phyloP scores from a whole-genome alignment of 2,797 vertebrate species.

The Pipistrellus pygmaeus region DNA sequence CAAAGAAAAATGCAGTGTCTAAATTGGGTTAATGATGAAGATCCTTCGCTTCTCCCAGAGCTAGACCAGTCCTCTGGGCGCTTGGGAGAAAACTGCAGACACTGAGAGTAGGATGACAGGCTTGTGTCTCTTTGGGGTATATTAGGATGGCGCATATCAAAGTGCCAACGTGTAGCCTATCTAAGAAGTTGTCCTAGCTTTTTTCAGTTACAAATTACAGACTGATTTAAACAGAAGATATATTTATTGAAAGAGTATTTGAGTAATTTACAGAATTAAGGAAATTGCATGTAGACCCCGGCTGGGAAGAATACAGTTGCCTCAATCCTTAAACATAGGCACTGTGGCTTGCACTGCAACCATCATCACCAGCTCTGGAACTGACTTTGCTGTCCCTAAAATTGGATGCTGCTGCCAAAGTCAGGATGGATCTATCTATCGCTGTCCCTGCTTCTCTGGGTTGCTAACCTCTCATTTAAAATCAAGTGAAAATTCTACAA shows the following conservation, averaged over 20 bases:
- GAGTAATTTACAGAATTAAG: neutral
- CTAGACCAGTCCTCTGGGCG: neutral
- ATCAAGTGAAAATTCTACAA: neutral
- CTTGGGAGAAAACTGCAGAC: neutral
- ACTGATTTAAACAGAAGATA: neutral
- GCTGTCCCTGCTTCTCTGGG: neutral
- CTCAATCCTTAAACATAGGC: too few relatives aligned
- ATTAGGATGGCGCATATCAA: neutral
- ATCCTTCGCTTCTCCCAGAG: neutral
- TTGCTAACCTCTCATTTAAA: neutral
- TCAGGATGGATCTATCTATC: rapidly evolving
- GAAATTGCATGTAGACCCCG: neutral
- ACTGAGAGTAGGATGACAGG: neutral
- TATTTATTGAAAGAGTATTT: neutral
- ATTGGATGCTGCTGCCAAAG: neutral
- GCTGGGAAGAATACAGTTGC: too few relatives aligned
- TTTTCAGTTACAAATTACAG: neutral
- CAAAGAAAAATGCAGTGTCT: neutral
- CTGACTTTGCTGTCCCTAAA: neutral
- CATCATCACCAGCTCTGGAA: neutral
- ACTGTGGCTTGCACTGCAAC: neutral
- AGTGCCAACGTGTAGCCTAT: neutral
- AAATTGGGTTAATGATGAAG: neutral
- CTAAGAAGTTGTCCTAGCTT: neutral
- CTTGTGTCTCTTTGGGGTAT: neutral